Evolutionary conservation across 1,140 invertebrate species (phyloP).

Genomic region (Oreohelix idahoensis): DNA sequence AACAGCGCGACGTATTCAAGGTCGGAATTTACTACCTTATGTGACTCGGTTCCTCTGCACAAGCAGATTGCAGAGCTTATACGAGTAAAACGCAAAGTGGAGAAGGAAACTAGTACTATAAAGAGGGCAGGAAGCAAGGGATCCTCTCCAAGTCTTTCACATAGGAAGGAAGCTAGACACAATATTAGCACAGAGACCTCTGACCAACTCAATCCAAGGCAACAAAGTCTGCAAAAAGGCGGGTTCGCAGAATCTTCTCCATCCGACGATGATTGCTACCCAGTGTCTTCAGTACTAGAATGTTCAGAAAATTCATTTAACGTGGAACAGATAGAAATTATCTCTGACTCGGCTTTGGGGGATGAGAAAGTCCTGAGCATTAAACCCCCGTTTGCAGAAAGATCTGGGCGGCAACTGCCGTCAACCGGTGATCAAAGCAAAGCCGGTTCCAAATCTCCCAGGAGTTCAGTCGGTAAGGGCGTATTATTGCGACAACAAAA

Average conservation of each 20-base stretch:
- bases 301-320: conserved; percentile 38
- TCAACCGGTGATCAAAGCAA: neutral
- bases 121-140: neutral
- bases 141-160: conserved; percentile 33
- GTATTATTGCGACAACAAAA: conserved; percentile 30
- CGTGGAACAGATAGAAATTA: neutral
- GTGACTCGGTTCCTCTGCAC: conserved; percentile 19
- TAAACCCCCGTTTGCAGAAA: neutral
- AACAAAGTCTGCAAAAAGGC: conserved; percentile 27
- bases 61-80: conserved; percentile 1
- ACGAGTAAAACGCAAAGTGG: conserved; percentile 42
- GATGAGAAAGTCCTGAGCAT: neutral
- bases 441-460: neutral
- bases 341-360: neutral
- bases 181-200: conserved; percentile 36
- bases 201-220: conserved; percentile 44
- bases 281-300: conserved; percentile 44
- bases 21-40: neutral
- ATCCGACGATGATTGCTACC: conserved; percentile 38
- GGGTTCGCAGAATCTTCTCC: neutral
- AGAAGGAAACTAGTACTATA: conserved; percentile 46
- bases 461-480: conserved; percentile 14
- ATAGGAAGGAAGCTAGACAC: conserved; percentile 3
- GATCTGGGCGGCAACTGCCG: neutral
- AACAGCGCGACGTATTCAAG: too few relatives aligned